Conservation (phyloP, 2,113 vertebrate species). For the Trachemys scripta region DNA sequence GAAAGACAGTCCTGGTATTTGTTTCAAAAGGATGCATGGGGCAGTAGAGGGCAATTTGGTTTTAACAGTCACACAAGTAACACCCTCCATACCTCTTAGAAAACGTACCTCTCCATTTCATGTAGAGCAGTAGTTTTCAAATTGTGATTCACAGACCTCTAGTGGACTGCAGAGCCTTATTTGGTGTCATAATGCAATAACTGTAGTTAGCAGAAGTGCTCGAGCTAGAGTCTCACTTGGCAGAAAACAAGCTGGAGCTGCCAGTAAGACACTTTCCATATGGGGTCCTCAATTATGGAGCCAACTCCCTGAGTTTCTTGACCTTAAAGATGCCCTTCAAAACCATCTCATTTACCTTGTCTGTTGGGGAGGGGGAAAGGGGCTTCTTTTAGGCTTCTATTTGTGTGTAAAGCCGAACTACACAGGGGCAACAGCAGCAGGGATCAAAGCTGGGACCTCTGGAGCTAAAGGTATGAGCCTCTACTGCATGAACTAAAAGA, state of each 20-base stretch:
- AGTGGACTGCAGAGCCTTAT: constrained; percentile 16
- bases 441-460: not conserved
- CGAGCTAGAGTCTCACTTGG: constrained; percentile 21
- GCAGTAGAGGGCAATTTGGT: not conserved
- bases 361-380: not conserved
- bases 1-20: not conserved
- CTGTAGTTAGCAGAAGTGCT: not conserved
- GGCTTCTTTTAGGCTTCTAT: not conserved
- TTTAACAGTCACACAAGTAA: not conserved
- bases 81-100: not conserved
- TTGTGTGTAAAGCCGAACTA: not conserved
- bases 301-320: not conserved
- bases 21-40: constrained; percentile 8
- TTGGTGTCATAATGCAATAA: constrained; percentile 16
- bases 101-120: not conserved
- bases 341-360: not conserved
- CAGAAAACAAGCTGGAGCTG: constrained; percentile 19
- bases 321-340: not conserved
- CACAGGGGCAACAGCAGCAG: not conserved
- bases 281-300: not conserved
- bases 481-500: not conserved
- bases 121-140: not conserved
- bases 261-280: not conserved
- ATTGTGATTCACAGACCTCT: constrained; percentile 12
- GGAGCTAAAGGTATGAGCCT: not conserved